Percentiles rank a stretch among this genome's conserved stretches.
Evolutionary conservation across 1,140 invertebrate species (phyloP).

Genomic region (Eriocheir sinensis): DNA sequence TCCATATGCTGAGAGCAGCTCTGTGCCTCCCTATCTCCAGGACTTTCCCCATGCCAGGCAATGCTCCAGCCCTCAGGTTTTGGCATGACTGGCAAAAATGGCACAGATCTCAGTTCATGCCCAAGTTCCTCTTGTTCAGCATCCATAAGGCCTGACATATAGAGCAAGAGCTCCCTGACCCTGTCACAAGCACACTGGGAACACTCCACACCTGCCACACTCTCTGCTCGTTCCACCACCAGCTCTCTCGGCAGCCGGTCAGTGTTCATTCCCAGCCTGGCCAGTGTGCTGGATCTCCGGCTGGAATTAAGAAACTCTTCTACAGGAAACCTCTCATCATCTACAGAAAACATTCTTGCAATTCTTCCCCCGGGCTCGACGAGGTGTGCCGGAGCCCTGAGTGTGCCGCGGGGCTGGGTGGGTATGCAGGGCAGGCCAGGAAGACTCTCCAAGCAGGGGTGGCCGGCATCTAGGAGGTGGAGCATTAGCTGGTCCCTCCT

Average conservation of each 20-base stretch:
- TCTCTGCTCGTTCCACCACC: slow-evolving; percentile 47
- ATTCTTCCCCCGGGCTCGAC: slow-evolving; percentile 3
- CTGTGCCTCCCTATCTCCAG: not conserved
- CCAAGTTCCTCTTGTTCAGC: not conserved
- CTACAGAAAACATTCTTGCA: slow-evolving; percentile 36
- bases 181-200: slow-evolving; percentile 41
- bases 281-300: not conserved
- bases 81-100: slow-evolving; percentile 66
- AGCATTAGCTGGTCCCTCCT: slow-evolving; percentile 42
- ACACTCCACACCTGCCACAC: slow-evolving; percentile 37
- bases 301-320: not conserved
- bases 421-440: slow-evolving; percentile 46
- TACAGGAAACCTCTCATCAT: slow-evolving; percentile 64
- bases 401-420: slow-evolving; percentile 23
- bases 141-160: not conserved
- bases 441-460: not conserved
- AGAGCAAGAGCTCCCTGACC: slow-evolving; percentile 29
- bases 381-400: not conserved
- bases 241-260: not conserved
- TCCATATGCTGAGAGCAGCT: not conserved
- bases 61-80: slow-evolving; percentile 51
- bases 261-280: not conserved
- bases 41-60: slow-evolving; percentile 33
- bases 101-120: not conserved
- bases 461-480: slow-evolving; percentile 31